phyloP scores from a whole-genome alignment of 2,888 invertebrate genomes.

The Tubulanus polymorphus region DNA sequence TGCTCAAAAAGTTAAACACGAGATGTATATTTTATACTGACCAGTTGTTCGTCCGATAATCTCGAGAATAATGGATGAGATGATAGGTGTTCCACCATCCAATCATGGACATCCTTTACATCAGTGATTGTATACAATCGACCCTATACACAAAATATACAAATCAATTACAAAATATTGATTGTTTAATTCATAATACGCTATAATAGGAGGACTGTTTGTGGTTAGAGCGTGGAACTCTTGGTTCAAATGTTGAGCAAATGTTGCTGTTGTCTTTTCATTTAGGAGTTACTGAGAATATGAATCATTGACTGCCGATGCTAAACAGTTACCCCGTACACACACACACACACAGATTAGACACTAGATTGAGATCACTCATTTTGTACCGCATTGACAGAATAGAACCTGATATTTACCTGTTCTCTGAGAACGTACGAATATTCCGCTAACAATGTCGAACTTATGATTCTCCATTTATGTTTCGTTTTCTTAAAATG shows the following conservation, averaged over 20 bases:
- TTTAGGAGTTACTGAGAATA: too few relatives aligned
- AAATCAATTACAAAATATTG: too few relatives aligned
- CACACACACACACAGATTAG: too few relatives aligned
- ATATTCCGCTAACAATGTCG: constrained; percentile 89
- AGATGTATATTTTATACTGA: constrained; percentile 55
- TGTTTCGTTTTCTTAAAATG: constrained; percentile 99
- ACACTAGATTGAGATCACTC: too few relatives aligned
- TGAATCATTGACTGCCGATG: too few relatives aligned
- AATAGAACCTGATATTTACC: constrained; percentile 60
- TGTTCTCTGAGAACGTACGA: constrained; percentile 84
- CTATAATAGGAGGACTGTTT: too few relatives aligned
- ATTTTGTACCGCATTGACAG: too few relatives aligned
- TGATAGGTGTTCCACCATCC: constrained; percentile 91
- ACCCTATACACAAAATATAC: constrained; percentile 72
- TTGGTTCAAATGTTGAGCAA: too few relatives aligned
- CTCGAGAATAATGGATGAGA: constrained; percentile 85
- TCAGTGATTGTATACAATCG: constrained; percentile 95
- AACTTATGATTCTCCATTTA: constrained; percentile 98
- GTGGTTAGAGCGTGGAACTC: too few relatives aligned
- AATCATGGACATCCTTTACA: constrained; percentile 92
- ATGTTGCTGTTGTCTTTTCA: too few relatives aligned
- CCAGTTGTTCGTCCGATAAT: constrained; percentile 71
- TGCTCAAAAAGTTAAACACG: not conserved
- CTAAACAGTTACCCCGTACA: too few relatives aligned
- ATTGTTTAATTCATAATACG: too few relatives aligned